phyloP scores from a whole-genome alignment of 92 coral and sea anemone species.

The Siderastrea radians region DNA sequence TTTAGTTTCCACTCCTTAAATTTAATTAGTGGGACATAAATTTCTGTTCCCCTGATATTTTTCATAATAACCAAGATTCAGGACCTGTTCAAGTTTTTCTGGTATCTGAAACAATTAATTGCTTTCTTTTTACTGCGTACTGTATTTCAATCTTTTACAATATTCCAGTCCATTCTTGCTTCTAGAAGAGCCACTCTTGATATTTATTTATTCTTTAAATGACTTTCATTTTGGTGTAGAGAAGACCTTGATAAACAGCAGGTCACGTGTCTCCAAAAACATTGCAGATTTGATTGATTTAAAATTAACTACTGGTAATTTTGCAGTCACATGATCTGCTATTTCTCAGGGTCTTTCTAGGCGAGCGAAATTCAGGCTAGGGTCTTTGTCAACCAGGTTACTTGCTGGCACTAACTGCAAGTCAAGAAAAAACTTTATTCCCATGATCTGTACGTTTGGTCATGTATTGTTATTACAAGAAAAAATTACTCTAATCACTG shows the following conservation, averaged over 20 bases:
- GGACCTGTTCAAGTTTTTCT: not conserved
- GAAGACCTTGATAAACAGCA: conserved; percentile 14
- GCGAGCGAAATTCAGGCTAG: no score
- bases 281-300: not conserved
- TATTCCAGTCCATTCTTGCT: not conserved
- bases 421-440: not conserved
- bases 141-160: not conserved
- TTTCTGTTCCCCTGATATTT: conserved; percentile 1
- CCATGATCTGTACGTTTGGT: not conserved
- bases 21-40: not conserved
- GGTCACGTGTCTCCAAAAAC: not conserved
- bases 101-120: not conserved
- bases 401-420: conserved; percentile 1
- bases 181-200: not conserved
- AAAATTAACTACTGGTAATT: not conserved
- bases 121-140: not conserved
- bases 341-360: not conserved
- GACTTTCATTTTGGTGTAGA: conserved; percentile 7
- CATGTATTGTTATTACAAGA: not conserved
- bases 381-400: not conserved
- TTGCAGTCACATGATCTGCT: conserved; percentile 1
- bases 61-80: not conserved
- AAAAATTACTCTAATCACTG: conserved; percentile 11
- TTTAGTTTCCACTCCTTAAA: not conserved
- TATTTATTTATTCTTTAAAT: not conserved